These are phyloP conservation scores for Aplysia californica DNA, from an alignment of 1,140 invertebrate species.

Conservation along the genomic window DNA sequence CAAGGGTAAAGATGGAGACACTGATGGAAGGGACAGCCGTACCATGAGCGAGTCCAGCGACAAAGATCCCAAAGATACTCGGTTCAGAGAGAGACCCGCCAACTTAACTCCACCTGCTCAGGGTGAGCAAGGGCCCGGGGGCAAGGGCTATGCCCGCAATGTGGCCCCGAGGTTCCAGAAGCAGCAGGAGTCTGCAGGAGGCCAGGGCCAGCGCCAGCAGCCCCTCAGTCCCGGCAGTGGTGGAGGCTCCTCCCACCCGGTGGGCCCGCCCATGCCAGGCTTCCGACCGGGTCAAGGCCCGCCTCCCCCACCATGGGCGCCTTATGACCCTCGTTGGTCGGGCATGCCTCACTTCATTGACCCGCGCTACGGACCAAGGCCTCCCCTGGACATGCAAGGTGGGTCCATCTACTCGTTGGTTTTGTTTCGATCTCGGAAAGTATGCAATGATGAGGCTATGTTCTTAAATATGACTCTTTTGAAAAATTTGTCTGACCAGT, in stretches of 20 bases:
- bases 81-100: conserved; percentile 46
- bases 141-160: conserved; percentile 79
- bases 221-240: conserved; percentile 19
- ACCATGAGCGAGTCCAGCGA: conserved; percentile 72
- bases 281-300: conserved; percentile 57
- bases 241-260: not conserved
- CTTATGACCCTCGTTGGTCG: conserved; percentile 56
- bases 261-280: conserved; percentile 35
- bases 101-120: not conserved
- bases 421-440: too few relatives aligned
- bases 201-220: conserved; percentile 36
- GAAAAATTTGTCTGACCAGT: too few relatives aligned
- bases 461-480: too few relatives aligned
- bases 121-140: not conserved
- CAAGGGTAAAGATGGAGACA: conserved; percentile 33
- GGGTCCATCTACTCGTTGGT: too few relatives aligned
- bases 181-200: conserved; percentile 66
- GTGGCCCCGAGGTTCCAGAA: conserved; percentile 88
- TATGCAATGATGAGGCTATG: too few relatives aligned
- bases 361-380: conserved; percentile 50
- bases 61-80: conserved; percentile 51
- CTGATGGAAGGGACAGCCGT: conserved; percentile 60
- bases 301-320: conserved; percentile 57
- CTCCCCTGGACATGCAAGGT: conserved; percentile 63
- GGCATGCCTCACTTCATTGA: conserved; percentile 59